phyloP scores from a whole-genome alignment of 2,888 invertebrate species.

The Abrostola triplasia region DNA sequence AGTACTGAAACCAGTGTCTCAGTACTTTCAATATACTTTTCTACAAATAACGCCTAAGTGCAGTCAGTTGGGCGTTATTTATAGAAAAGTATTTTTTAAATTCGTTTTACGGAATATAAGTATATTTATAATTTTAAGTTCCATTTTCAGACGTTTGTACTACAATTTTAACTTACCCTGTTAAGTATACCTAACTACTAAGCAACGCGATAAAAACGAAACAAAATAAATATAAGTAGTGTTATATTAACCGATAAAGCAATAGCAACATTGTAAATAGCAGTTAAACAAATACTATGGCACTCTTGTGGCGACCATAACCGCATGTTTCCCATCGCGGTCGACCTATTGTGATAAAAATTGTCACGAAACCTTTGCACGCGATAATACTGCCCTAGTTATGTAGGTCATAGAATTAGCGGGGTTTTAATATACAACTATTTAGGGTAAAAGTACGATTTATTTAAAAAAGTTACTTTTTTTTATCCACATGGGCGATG shows the following conservation, averaged over 20 bases:
- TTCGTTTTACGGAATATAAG: no score
- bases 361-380: slow-evolving; percentile 59
- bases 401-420: slow-evolving; percentile 24
- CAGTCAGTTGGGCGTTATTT: no score
- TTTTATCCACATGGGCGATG: no score
- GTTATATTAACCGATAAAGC: slow-evolving; percentile 12
- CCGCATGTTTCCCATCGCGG: slow-evolving; percentile 19
- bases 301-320: slow-evolving; percentile 17
- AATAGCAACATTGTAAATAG: slow-evolving; percentile 23
- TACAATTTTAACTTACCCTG: no score
- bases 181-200: no score
- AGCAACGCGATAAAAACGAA: neutral
- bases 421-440: neutral
- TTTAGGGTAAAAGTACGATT: neutral
- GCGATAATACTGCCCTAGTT: slow-evolving; percentile 45
- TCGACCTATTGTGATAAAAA: slow-evolving; percentile 44
- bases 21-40: no score
- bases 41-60: no score
- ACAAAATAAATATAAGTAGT: slow-evolving; percentile 19
- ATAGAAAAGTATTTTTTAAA: no score
- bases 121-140: no score
- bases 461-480: no score
- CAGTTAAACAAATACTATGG: slow-evolving; percentile 27
- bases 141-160: no score
- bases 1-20: no score